phyloP scores from a whole-genome alignment of 2,888 invertebrate species.

The Scotopteryx bipunctaria region DNA sequence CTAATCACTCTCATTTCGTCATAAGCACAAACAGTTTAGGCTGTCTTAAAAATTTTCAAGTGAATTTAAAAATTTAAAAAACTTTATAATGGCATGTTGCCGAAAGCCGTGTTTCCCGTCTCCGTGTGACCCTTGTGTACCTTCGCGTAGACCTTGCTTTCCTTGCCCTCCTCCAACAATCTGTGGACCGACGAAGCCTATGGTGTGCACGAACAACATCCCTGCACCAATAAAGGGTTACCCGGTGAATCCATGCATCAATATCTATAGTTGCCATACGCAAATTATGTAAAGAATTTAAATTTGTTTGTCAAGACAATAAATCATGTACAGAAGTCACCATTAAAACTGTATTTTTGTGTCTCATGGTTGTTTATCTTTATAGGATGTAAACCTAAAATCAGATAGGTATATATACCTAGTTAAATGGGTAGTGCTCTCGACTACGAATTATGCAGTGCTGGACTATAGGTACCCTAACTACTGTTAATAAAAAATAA shows the following conservation, averaged over 20 bases:
- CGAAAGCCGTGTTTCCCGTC: conserved; percentile 15
- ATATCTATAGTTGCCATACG: conserved; percentile 76
- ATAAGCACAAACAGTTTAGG: conserved; percentile 24
- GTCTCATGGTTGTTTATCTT: neutral
- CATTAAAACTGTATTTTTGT: neutral
- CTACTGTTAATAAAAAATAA: too few relatives aligned
- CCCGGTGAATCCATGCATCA: conserved; percentile 69
- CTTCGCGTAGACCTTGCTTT: conserved; percentile 4
- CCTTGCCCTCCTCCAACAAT: neutral
- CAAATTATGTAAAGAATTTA: conserved; percentile 61
- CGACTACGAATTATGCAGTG: too few relatives aligned
- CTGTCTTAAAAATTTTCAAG: conserved; percentile 33
- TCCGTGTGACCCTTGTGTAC: neutral
- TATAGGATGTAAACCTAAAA: neutral
- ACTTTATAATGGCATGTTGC: conserved; percentile 38
- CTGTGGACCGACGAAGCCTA: conserved; percentile 39
- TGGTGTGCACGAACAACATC: conserved; percentile 46
- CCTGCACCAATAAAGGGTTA: conserved; percentile 52
- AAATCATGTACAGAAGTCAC: too few relatives aligned
- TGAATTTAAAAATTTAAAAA: conserved; percentile 18
- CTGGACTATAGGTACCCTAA: too few relatives aligned
- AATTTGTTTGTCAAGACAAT: too few relatives aligned
- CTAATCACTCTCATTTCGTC: conserved; percentile 36
- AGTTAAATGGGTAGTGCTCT: too few relatives aligned
- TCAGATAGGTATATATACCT: neutral